Conservation (phyloP, 2,888 invertebrate genomes). For the Poecilobothrus nobilitatus region DNA sequence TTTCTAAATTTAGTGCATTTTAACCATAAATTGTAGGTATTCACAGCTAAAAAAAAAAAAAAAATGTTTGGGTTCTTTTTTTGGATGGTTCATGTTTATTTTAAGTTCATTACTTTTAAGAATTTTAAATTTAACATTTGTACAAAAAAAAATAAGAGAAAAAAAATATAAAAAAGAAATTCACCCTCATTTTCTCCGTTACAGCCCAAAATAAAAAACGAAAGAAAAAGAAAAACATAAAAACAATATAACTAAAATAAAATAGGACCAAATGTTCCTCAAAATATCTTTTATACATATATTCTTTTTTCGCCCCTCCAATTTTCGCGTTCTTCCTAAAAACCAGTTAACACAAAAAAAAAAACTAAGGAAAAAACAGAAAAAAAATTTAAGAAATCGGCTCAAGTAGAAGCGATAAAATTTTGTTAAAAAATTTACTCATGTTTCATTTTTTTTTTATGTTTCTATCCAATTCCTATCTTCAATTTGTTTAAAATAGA, state of each 20-base stretch:
- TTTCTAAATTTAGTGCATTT: too few species aligned
- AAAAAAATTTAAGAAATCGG: constrained; percentile 3
- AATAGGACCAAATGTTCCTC: too few species aligned
- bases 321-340: too few species aligned
- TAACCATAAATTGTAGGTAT: too few species aligned
- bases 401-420: constrained; percentile 4
- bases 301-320: too few species aligned
- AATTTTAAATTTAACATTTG: not conserved
- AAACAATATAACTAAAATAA: not conserved
- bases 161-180: not conserved
- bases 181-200: too few species aligned
- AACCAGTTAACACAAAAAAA: not conserved
- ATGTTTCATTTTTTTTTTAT: not conserved
- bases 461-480: not conserved
- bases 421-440: constrained; percentile 1
- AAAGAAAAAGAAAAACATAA: not conserved
- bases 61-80: too few species aligned
- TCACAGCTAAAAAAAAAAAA: too few species aligned
- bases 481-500: not conserved
- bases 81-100: not conserved
- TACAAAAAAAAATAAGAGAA: too few species aligned
- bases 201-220: not conserved
- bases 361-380: not conserved
- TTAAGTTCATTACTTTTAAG: constrained; percentile 1
- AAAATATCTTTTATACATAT: too few species aligned